Evolutionary conservation across 2,797 vertebrate species (phyloP).

Genomic region (Brachyalestes nurse): DNA sequence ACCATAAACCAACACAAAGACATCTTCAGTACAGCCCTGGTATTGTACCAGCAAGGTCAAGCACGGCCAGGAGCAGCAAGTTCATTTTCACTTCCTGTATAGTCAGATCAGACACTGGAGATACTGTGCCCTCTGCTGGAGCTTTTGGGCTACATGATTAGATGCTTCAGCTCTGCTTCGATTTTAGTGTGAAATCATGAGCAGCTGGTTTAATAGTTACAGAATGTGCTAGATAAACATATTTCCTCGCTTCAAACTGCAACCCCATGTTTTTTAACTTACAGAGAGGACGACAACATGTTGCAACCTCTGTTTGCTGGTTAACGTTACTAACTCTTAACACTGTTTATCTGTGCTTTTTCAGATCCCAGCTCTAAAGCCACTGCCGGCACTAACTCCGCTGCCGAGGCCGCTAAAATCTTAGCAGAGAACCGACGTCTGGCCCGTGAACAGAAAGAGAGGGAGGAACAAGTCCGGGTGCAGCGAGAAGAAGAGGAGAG

Average conservation of each 20-base stretch:
- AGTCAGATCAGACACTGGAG: slow-evolving; percentile 57
- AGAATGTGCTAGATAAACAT: no score
- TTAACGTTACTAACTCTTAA: not conserved
- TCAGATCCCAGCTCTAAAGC: slow-evolving; percentile 77
- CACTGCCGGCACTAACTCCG: slow-evolving; percentile 80
- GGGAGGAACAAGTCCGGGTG: slow-evolving; percentile 83
- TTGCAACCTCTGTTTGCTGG: not conserved
- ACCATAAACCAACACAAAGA: not conserved
- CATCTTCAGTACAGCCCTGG: not conserved
- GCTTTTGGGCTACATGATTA: not conserved
- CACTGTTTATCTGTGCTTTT: not conserved
- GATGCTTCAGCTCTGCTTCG: not conserved
- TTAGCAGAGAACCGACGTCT: slow-evolving; percentile 87
- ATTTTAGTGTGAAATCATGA: not conserved
- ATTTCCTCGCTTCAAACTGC: no score
- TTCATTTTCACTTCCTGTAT: slow-evolving; percentile 56
- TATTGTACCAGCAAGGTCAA: slow-evolving; percentile 8
- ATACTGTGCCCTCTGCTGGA: slow-evolving; percentile 72
- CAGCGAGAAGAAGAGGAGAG: slow-evolving; percentile 86
- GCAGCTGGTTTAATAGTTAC: not conserved
- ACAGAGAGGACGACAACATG: not conserved
- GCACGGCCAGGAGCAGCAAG: slow-evolving; percentile 17
- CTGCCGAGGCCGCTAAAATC: slow-evolving; percentile 88
- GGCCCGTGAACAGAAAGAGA: slow-evolving; percentile 87
- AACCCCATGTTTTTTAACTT: not conserved